phyloP scores from a whole-genome alignment of 2,113 vertebrate genomes.

The Aythya baeri region DNA sequence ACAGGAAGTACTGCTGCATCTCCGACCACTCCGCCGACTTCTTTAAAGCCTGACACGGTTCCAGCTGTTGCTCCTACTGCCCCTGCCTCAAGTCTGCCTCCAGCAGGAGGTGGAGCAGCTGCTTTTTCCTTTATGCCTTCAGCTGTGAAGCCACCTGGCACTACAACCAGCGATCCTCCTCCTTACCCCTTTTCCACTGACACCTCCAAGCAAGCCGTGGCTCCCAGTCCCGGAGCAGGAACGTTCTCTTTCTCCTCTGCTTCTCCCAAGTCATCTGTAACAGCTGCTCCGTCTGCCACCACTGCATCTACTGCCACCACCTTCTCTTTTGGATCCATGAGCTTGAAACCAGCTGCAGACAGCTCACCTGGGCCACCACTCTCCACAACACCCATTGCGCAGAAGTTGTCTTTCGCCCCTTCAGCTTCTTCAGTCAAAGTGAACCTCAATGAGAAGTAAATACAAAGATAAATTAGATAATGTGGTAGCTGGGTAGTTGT shows the following conservation, averaged over 20 bases:
- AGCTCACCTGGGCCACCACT: neutral
- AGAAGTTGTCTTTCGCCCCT: conserved; percentile 66
- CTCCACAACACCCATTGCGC: conserved; percentile 29
- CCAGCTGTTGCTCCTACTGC: neutral
- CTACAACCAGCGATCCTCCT: neutral
- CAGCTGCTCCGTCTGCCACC: neutral
- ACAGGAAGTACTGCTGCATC: conserved; percentile 69
- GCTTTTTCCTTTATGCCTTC: conserved; percentile 62
- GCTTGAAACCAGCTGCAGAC: conserved; percentile 75
- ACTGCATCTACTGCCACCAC: conserved; percentile 7
- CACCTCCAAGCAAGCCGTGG: conserved; percentile 18
- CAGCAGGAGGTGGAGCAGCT: neutral
- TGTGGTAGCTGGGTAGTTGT: neutral
- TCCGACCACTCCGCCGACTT: conserved; percentile 51
- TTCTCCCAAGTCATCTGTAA: conserved; percentile 55
- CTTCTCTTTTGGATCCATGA: conserved; percentile 71
- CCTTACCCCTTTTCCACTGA: conserved; percentile 14
- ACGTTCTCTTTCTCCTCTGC: conserved; percentile 74
- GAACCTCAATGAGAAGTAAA: conserved; percentile 92
- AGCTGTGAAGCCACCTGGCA: conserved; percentile 41
- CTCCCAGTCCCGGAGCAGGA: conserved; percentile 34
- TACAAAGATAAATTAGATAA: neutral
- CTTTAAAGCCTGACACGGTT: conserved; percentile 48
- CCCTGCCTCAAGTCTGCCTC: conserved; percentile 26
- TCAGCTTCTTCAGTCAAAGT: conserved; percentile 80